Percentiles rank a stretch among this genome's conserved stretches.
phyloP scores from a whole-genome alignment of 2,113 vertebrate species.

The Oenanthe melanoleuca region DNA sequence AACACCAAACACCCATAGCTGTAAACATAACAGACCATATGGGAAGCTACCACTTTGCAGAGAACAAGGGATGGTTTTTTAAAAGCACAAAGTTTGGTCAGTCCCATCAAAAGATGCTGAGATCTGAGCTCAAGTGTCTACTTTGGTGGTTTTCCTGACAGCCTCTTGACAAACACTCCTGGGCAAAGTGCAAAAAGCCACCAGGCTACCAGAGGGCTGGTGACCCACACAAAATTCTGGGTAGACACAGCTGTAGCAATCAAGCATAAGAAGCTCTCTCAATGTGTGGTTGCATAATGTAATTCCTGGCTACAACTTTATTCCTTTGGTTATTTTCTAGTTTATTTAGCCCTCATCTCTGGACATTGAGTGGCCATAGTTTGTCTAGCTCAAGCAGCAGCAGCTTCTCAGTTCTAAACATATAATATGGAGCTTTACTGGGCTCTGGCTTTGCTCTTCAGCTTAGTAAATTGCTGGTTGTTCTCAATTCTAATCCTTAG shows the following conservation, averaged over 20 bases:
- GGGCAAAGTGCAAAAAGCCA: neutral
- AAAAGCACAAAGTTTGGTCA: neutral
- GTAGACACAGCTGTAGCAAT: neutral
- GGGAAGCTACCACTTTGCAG: neutral
- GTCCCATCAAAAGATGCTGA: neutral
- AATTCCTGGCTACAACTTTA: neutral
- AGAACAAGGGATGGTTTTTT: neutral
- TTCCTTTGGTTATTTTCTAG: neutral
- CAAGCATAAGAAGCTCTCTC: neutral
- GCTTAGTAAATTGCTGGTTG: neutral
- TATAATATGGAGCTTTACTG: neutral
- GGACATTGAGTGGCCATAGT: neutral
- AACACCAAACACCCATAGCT: neutral
- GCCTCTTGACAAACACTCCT: neutral
- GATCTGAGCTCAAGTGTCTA: neutral
- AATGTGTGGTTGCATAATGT: neutral
- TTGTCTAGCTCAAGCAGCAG: neutral
- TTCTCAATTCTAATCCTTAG: neutral
- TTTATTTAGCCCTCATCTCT: neutral
- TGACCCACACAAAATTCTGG: neutral
- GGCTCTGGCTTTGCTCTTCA: neutral
- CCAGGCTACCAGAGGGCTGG: neutral
- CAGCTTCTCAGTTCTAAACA: neutral
- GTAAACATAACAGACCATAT: neutral
- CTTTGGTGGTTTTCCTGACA: neutral